These are phyloP conservation scores for Zhuqinia jingwanae DNA, from an alignment of 2,888 invertebrate species.

Conservation along the genomic window DNA sequence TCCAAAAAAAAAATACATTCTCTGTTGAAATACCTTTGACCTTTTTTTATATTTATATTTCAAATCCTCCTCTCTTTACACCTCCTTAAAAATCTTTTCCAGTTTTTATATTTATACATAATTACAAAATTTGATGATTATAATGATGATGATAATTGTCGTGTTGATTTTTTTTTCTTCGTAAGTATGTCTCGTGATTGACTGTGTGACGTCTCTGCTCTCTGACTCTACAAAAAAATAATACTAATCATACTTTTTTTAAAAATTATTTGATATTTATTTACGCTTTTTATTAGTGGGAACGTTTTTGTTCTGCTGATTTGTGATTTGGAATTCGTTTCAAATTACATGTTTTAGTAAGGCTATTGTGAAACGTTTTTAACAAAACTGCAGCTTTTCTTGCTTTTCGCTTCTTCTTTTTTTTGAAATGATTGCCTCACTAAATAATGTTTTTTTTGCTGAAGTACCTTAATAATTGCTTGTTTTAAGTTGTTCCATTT, in stretches of 20 bases:
- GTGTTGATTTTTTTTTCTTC: constrained; percentile 37
- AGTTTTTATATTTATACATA: background rate
- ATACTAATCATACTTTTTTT: background rate
- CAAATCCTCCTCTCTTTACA: background rate
- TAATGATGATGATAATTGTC: constrained; percentile 22
- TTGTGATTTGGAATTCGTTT: no score
- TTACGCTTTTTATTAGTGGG: background rate
- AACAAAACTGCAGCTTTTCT: no score
- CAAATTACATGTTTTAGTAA: no score
- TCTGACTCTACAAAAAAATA: constrained; percentile 39
- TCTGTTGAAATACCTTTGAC: background rate
- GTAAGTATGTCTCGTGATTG: constrained; percentile 58
- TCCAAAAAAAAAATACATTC: no score
- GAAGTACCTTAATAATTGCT: no score
- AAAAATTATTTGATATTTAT: background rate
- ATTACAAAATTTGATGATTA: background rate
- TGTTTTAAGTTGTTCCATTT: no score
- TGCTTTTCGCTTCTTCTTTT: no score
- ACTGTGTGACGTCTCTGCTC: constrained; percentile 70
- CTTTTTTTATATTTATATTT: background rate
- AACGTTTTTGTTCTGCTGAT: no score
- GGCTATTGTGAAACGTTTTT: no score
- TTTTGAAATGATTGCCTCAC: no score
- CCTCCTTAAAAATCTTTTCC: background rate
- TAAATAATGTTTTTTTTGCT: no score